Base-by-base conservation (phyloP, 2,113 vertebrate genomes). In the Merops nubicus region DNA sequence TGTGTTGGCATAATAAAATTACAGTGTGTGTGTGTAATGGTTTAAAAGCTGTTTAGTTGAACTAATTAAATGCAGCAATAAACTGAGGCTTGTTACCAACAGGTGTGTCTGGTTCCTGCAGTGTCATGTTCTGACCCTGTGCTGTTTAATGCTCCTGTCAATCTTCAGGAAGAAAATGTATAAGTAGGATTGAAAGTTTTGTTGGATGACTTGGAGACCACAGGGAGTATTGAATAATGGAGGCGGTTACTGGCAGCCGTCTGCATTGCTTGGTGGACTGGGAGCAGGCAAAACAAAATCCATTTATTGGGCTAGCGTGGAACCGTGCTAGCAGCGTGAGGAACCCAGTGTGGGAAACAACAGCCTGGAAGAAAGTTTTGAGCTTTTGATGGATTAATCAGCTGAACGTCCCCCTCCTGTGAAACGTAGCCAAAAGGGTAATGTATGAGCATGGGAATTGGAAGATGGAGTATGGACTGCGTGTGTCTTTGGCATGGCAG, bases 331-430 rank as follows among this genome's bases (percentile, higher is more conserved):
- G 48, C 78, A 80, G 51, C 6, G 64, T 0, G 3, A 81, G 89
- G 72, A 97, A 38, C 76, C 29, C 8, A 2, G 47, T 59, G 43
- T 78, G 93, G 72, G 89, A 91, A 93, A 73, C 73, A 93, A 78
- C 84, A 94, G 91, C 96, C 89, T 94, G 91, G 89, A 91, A 74
- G 54, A 83, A 91, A 89, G 91, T 96, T 93, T 43, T n/a, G 34
- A 63, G 89, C 48, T 94, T 95, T 85, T 91, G 93, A 85, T 96
- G 93, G 64, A 95, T 96, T 92, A 81, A 91, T 96, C 84, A 89
- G 77, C 76, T 86, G 86, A 96, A 89, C 31, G 9, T 87, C 51
- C 60, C 36, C 64, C 76, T 87, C 73, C 86, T 92, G 91, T 92
- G 91, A 91, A 92, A 92, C 20, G 51, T 31, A 25, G 87, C 93